A percentile compares a stretch with the other conserved stretches of the same genome.
Conservation (phyloP, 2,888 invertebrate species). For the Ephialtes manifestator region DNA sequence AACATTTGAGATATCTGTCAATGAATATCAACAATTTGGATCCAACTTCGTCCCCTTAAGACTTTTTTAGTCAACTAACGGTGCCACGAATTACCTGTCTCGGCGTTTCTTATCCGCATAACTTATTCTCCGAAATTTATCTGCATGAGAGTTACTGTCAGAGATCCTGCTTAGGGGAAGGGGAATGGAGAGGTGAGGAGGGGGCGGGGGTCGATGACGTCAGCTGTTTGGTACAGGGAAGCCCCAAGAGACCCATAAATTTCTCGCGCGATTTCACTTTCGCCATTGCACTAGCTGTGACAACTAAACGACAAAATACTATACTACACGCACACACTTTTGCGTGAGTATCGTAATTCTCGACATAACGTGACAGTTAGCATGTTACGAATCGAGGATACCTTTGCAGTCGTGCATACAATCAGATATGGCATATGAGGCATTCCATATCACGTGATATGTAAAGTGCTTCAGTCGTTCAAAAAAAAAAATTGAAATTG, state of each 20-base stretch:
- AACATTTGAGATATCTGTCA: too few relatives aligned
- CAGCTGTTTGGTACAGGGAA: slow-evolving; percentile 12
- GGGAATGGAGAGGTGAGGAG: too few relatives aligned
- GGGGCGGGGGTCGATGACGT: background rate
- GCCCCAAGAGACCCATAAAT: slow-evolving; percentile 59
- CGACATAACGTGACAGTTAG: slow-evolving; percentile 57
- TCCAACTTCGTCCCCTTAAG: too few relatives aligned
- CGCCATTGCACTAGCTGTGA: slow-evolving; percentile 57
- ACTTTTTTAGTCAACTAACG: too few relatives aligned
- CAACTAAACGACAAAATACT: background rate
- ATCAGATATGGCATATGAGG: background rate
- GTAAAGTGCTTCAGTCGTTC: too few relatives aligned
- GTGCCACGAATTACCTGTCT: background rate
- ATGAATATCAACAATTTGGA: too few relatives aligned
- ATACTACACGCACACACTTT: background rate
- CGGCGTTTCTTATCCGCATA: slow-evolving; percentile 2
- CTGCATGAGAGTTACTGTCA: background rate
- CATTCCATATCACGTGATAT: background rate
- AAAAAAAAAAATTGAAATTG: too few relatives aligned
- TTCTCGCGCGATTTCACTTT: slow-evolving; percentile 79
- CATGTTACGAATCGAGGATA: slow-evolving; percentile 77
- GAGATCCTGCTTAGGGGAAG: background rate
- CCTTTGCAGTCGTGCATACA: background rate
- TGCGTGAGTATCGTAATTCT: slow-evolving; percentile 58
- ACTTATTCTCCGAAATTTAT: slow-evolving; percentile 4